Conservation (phyloP, 2,888 invertebrate species). For the Drosophila subsilvestris region DNA sequence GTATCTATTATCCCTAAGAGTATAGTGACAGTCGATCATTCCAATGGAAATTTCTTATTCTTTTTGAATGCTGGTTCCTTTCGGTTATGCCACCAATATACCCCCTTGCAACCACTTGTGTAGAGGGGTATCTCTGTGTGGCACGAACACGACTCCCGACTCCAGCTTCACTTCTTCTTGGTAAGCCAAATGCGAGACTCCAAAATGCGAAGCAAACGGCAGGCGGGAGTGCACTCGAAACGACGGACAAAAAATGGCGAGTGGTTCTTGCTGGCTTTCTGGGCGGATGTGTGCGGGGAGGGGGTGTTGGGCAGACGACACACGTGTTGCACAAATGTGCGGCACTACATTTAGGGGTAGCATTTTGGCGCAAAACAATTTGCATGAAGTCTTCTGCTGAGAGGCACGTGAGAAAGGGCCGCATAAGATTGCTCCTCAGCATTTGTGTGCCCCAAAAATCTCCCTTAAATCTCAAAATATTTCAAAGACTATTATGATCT, state of each 20-base stretch:
- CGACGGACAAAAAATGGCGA: conserved; percentile 24
- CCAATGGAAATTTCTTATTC: background rate
- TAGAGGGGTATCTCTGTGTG: background rate
- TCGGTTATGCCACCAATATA: background rate
- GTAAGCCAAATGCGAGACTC: background rate
- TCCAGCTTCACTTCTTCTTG: background rate
- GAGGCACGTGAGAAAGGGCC: background rate
- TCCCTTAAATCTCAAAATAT: background rate
- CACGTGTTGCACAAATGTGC: conserved; percentile 60
- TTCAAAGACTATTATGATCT: too few species aligned
- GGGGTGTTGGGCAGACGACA: conserved; percentile 19
- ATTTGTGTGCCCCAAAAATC: background rate
- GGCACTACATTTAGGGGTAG: conserved; percentile 38
- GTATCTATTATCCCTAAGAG: too few species aligned
- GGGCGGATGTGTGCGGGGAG: too few species aligned
- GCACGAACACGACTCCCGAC: background rate
- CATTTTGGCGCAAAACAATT: conserved; percentile 12
- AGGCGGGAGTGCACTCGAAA: conserved; percentile 40
- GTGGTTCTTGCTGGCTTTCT: too few species aligned
- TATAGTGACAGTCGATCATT: background rate
- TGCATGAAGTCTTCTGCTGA: background rate
- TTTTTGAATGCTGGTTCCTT: background rate
- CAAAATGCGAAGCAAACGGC: background rate
- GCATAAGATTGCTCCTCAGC: background rate
- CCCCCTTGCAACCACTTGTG: background rate